Evolutionary conservation across 2,797 vertebrate genomes (phyloP).

Genomic region (Orientallactaga sibirica): DNA sequence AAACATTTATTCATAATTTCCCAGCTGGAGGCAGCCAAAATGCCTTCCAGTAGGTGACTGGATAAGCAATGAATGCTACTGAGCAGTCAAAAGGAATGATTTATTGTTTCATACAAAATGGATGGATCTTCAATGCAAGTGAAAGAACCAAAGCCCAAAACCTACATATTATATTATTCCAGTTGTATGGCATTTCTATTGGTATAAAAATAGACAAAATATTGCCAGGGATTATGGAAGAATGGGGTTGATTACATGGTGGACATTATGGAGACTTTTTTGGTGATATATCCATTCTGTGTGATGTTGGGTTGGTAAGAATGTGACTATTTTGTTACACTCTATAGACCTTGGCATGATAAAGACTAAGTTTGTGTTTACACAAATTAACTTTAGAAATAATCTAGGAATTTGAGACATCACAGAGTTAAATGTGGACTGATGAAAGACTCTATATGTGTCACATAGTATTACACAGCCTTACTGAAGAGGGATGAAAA

Average conservation of each 20-base stretch:
- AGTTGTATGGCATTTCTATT: neutral
- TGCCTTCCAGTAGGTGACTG: neutral
- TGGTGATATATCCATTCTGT: neutral
- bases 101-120: neutral
- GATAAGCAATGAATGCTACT: neutral
- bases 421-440: neutral
- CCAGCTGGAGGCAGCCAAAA: neutral
- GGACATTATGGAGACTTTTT: neutral
- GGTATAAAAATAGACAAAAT: neutral
- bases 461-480: neutral
- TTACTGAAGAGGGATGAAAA: neutral
- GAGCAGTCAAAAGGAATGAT: neutral
- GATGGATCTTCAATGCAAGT: neutral
- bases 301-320: neutral
- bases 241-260: neutral
- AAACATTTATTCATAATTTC: neutral
- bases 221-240: neutral
- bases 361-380: neutral
- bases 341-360: neutral
- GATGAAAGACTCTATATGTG: neutral
- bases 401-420: neutral
- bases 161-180: neutral
- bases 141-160: neutral
- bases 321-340: neutral
- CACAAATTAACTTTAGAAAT: constrained; percentile 26